Evolutionary conservation across 64 coral and sea anemone genomes (phyloP).

Genomic region (Montipora efflorescens): DNA sequence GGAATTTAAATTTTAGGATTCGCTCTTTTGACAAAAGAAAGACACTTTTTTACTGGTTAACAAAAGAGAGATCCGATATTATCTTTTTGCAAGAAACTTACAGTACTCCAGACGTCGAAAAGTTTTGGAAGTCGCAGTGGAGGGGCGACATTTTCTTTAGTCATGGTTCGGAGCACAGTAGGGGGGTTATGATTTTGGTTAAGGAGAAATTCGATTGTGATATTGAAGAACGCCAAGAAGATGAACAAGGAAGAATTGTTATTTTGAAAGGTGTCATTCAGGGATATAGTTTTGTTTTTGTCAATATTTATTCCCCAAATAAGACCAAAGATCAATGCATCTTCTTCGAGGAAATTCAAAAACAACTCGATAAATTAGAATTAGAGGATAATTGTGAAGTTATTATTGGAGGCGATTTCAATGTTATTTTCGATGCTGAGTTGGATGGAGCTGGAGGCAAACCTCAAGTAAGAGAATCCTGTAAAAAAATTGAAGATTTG

Average conservation of each 20-base stretch:
- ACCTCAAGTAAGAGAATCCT: slow-evolving; percentile 12
- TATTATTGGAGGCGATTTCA: slow-evolving; percentile 53
- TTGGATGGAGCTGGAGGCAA: slow-evolving; percentile 42
- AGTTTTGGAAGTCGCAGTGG: slow-evolving; percentile 28
- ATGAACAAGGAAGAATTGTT: slow-evolving; percentile 23
- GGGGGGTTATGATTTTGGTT: slow-evolving; percentile 31
- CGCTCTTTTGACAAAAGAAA: slow-evolving; percentile 28
- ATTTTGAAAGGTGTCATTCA: slow-evolving; percentile 18
- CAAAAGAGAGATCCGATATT: slow-evolving; percentile 8
- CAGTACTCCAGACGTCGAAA: not conserved
- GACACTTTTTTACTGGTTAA: slow-evolving; percentile 15
- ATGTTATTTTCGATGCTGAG: slow-evolving; percentile 18
- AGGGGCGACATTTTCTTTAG: slow-evolving; percentile 39
- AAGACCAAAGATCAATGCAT: not conserved
- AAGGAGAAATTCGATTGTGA: slow-evolving; percentile 28
- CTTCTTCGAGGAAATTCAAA: slow-evolving; percentile 4
- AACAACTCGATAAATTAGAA: not conserved
- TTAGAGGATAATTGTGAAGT: slow-evolving; percentile 1
- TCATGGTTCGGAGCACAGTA: slow-evolving; percentile 20
- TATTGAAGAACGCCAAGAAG: not conserved
- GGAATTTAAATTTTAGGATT: slow-evolving; percentile 29
- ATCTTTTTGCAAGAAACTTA: slow-evolving; percentile 36
- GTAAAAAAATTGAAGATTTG: slow-evolving; percentile 4
- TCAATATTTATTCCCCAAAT: slow-evolving; percentile 59
- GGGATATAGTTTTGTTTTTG: slow-evolving; percentile 15